phyloP scores from a whole-genome alignment of 2,113 vertebrate species.

The Paracanthobrama guichenoti region DNA sequence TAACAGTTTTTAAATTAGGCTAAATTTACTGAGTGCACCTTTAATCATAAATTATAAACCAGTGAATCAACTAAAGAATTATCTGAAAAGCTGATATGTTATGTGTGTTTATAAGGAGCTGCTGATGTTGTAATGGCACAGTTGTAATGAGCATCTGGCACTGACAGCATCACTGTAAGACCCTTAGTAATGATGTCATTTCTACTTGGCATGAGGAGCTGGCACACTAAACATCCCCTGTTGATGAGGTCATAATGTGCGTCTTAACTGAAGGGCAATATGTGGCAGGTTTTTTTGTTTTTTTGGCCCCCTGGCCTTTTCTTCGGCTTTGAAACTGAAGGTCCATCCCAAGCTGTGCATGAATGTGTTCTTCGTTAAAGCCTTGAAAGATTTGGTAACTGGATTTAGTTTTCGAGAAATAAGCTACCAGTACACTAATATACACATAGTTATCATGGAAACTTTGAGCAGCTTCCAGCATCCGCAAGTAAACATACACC shows the following conservation, averaged over 20 bases:
- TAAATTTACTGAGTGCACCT: neutral
- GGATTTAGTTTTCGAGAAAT: neutral
- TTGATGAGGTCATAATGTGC: constrained; percentile 18
- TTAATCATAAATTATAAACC: neutral
- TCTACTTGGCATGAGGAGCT: neutral
- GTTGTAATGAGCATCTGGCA: constrained; percentile 20
- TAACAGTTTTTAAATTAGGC: neutral
- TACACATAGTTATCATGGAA: constrained; percentile 5
- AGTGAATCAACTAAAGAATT: neutral
- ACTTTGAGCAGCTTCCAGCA: neutral
- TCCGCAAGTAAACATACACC: constrained; percentile 23
- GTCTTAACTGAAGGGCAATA: neutral
- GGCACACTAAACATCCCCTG: constrained; percentile 8
- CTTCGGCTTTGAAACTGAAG: neutral
- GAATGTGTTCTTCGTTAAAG: neutral
- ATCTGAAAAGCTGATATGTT: neutral
- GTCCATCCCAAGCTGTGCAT: neutral
- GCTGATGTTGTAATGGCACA: neutral
- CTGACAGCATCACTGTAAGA: neutral
- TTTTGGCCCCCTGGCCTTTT: neutral
- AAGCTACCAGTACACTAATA: neutral
- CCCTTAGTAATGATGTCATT: neutral
- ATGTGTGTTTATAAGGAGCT: neutral
- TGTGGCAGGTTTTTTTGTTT: neutral
- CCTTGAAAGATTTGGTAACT: neutral